Percentiles rank a stretch among this genome's conserved stretches.
Evolutionary conservation across 2,113 vertebrate genomes (phyloP).

Genomic region (Petromus typicus): DNA sequence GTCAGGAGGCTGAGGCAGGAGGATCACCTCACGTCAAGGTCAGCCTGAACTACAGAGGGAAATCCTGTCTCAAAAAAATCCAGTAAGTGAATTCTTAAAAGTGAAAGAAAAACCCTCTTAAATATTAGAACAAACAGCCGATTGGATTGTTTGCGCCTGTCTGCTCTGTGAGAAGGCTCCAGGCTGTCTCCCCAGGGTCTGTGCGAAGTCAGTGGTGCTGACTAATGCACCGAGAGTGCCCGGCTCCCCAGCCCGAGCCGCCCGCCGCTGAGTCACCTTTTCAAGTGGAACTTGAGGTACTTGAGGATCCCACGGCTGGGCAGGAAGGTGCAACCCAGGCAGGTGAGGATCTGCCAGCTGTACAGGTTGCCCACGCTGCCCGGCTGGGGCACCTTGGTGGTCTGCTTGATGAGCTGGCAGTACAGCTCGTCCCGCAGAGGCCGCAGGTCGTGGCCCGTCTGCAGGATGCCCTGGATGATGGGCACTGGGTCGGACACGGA

Average conservation of each 20-base stretch:
- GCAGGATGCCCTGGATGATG: constrained; percentile 95
- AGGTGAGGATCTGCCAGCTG: constrained; percentile 94
- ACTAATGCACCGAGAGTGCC: rapidly evolving
- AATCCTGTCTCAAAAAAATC: neutral
- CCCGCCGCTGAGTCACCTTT: constrained; percentile 87
- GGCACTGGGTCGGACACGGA: constrained; percentile 92
- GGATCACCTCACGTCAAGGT: neutral
- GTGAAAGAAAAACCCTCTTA: neutral
- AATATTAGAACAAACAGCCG: neutral
- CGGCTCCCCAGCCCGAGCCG: rapidly evolving
- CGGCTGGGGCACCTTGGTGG: constrained; percentile 90
- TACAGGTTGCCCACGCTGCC: constrained; percentile 90
- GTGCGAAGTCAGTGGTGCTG: neutral
- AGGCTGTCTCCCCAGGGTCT: neutral
- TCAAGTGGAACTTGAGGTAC: constrained; percentile 98
- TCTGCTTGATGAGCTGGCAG: constrained; percentile 99
- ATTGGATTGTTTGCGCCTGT: neutral
- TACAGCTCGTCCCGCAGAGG: constrained; percentile 96
- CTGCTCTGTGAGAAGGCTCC: neutral
- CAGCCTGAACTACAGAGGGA: neutral
- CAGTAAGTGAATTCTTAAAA: neutral
- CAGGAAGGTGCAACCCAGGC: constrained; percentile 95
- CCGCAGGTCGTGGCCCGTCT: constrained; percentile 94
- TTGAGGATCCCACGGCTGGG: constrained; percentile 93
- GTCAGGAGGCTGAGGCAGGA: neutral